phyloP scores from a whole-genome alignment of 2,797 vertebrate species.

The Pangasius mekongensis region DNA sequence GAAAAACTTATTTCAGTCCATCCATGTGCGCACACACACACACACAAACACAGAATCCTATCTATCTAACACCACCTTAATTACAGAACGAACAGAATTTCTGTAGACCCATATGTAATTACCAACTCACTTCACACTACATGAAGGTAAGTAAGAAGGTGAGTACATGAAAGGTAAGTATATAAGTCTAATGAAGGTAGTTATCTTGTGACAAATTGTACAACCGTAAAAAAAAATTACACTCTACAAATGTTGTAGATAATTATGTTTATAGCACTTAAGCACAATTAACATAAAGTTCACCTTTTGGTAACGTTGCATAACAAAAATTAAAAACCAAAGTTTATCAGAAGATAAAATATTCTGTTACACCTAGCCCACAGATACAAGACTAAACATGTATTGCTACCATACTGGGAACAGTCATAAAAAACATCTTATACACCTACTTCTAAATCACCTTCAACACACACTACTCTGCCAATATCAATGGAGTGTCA shows the following conservation, averaged over 20 bases:
- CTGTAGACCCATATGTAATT: neutral
- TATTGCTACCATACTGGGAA: neutral
- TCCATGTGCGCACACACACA: neutral
- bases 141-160: neutral
- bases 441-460: conserved; percentile 13
- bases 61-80: neutral
- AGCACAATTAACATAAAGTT: neutral
- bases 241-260: neutral
- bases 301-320: neutral
- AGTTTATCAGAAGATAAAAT: neutral
- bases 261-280: neutral
- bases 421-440: conserved; percentile 1
- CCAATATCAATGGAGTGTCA: neutral
- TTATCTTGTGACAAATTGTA: neutral
- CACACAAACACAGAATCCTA: conserved; percentile 1
- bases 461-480: conserved; percentile 24
- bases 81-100: neutral
- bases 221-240: neutral
- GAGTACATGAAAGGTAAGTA: neutral
- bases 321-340: neutral
- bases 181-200: neutral
- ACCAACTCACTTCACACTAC: neutral
- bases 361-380: neutral
- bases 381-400: neutral
- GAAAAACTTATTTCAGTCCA: neutral